Conservation (phyloP, 2,888 invertebrate species). For the Nomada ruficornis region DNA sequence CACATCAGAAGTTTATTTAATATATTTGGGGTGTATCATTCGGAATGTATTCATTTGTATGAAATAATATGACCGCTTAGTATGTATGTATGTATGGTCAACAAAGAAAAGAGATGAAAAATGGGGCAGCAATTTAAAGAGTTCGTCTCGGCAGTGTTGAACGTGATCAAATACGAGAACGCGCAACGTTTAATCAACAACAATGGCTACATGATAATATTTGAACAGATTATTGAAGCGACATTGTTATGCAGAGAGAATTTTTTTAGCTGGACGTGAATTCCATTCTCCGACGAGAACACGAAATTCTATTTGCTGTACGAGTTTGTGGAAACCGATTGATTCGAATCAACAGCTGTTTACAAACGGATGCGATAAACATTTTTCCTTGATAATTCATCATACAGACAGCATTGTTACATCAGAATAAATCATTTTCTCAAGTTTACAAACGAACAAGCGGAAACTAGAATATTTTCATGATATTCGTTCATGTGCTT, state of each 20-base stretch:
- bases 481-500: neutral
- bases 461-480: neutral
- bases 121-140: slow-evolving; percentile 2
- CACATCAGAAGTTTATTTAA: neutral
- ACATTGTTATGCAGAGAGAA: slow-evolving; percentile 12
- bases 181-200: slow-evolving; percentile 32
- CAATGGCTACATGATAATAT: slow-evolving; percentile 6
- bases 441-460: neutral
- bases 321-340: slow-evolving; percentile 12
- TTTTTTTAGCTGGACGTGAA: neutral
- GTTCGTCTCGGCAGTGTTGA: slow-evolving; percentile 7
- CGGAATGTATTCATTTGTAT: neutral
- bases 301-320: neutral
- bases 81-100: neutral
- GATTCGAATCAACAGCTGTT: slow-evolving; percentile 19
- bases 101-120: neutral
- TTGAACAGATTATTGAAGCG: slow-evolving; percentile 9
- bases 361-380: neutral
- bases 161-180: slow-evolving; percentile 33
- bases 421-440: neutral
- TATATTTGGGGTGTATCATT: neutral
- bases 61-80: neutral
- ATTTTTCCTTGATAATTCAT: slow-evolving; percentile 11
- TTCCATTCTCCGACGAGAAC: neutral
- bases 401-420: slow-evolving; percentile 12